phyloP scores from a whole-genome alignment of 2,113 vertebrate species.

The Caretta caretta region DNA sequence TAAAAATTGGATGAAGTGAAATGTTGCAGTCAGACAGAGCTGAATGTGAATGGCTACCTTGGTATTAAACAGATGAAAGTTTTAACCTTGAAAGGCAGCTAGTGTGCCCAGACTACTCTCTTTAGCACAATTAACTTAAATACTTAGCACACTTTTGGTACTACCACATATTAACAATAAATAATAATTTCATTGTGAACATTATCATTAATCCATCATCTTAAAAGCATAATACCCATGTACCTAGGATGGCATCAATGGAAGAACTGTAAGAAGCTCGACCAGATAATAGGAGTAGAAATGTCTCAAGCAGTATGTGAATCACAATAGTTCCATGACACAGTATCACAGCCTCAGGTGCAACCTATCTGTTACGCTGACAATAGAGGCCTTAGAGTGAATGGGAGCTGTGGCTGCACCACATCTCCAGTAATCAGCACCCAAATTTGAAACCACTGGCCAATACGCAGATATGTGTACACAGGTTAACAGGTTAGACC shows the following conservation, averaged over 20 bases:
- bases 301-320: background rate
- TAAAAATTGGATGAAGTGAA: background rate
- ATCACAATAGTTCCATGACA: background rate
- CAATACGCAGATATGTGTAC: background rate
- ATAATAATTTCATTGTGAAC: background rate
- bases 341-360: background rate
- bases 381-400: background rate
- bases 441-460: background rate
- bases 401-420: background rate
- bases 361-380: background rate
- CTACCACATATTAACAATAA: background rate
- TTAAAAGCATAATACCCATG: background rate
- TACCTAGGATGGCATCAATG: background rate
- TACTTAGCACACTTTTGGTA: background rate
- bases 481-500: background rate
- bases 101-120: background rate
- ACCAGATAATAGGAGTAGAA: background rate
- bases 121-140: background rate
- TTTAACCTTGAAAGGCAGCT: background rate
- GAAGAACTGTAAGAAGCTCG: background rate
- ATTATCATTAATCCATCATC: background rate
- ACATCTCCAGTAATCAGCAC: background rate
- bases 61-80: background rate
- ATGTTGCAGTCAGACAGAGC: background rate
- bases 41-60: background rate